Conservation (phyloP, 1,140 invertebrate genomes). For the Diabrotica undecimpunctata region DNA sequence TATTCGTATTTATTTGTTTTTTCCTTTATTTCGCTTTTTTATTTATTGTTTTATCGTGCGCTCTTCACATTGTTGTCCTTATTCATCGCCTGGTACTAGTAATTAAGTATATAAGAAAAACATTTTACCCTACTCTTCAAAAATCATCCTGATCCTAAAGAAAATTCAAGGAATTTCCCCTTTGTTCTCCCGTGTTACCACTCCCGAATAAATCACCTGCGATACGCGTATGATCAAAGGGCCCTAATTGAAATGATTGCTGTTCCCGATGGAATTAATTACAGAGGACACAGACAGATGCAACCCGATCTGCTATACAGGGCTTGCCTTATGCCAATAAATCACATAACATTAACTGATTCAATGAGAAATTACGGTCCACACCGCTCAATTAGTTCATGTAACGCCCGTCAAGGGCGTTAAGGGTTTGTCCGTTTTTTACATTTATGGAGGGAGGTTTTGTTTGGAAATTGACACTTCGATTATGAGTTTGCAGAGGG, state of each 20-base stretch:
- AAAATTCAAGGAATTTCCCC: too few relatives aligned
- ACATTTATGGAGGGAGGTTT: background rate
- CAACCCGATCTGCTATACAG: slow-evolving; percentile 30
- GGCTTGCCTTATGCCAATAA: slow-evolving; percentile 33
- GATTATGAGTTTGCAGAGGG: background rate
- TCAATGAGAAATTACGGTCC: slow-evolving; percentile 39
- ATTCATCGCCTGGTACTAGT: too few relatives aligned
- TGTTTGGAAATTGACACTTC: slow-evolving; percentile 1
- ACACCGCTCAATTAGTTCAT: slow-evolving; percentile 30
- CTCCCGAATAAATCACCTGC: background rate
- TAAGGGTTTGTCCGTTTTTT: background rate
- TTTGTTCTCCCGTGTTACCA: too few relatives aligned
- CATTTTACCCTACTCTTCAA: too few relatives aligned
- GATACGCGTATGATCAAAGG: slow-evolving; percentile 4
- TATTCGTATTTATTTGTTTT: too few relatives aligned
- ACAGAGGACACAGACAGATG: slow-evolving; percentile 44
- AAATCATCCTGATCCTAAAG: too few relatives aligned
- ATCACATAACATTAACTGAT: slow-evolving; percentile 37
- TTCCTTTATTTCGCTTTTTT: too few relatives aligned
- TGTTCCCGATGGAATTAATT: slow-evolving; percentile 43
- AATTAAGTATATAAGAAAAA: too few relatives aligned
- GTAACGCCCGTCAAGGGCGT: background rate
- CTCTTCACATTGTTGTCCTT: too few relatives aligned
- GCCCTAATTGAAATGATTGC: slow-evolving; percentile 44
- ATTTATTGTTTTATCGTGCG: too few relatives aligned